Base-by-base conservation (phyloP, 2,888 invertebrate species). In the Troides oblongomaculatus region DNA sequence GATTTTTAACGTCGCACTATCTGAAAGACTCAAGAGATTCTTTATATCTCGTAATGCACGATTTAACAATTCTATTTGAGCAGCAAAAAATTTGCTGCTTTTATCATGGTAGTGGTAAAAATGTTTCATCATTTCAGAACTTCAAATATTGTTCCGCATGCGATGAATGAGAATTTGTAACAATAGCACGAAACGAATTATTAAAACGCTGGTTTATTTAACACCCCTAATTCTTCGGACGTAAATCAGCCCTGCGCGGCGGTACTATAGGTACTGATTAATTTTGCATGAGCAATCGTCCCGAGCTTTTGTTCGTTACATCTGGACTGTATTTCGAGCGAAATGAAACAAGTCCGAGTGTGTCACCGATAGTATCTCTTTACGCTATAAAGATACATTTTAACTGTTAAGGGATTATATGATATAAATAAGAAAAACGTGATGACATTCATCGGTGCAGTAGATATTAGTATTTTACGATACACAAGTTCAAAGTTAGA, bases 241-340 rank as follows among this genome's bases (percentile, higher is more conserved):
- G 79, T 80, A 81, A 81, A 78, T 80, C 79, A 76, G 70, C 72
- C 74, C 64, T 66, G 74, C 75, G 73, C 76, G 75, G 75, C 76
- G 69, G 66, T 75, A 77, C 78, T 81, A 79, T 82, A 79, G 78
- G 80, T 78, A 79, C 82, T 86, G 85, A 88, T 91, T 89, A 91
- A 91, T 89, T 86, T 89, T 90, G 85, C 88, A 91, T 81, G 84
- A 87, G 83, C 88, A 89, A 89, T 89, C 82, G 82, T 81, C 80
- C 76, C 69, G 76, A 77, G 83, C 84, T 84, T 83, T 83, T 71
- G 73, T 72, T 73, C 72, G 72, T 73, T 71, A 73, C 73, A 74
- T 71, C 81, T 80, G 81, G 75, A 74, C 76, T 74, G 76, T 77
- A 81, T 81, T 79, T 81, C 80, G 56, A 56, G 76, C 78, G 84